phyloP scores from a whole-genome alignment of 2,797 vertebrate species.

The Sphaeramia orbicularis region DNA sequence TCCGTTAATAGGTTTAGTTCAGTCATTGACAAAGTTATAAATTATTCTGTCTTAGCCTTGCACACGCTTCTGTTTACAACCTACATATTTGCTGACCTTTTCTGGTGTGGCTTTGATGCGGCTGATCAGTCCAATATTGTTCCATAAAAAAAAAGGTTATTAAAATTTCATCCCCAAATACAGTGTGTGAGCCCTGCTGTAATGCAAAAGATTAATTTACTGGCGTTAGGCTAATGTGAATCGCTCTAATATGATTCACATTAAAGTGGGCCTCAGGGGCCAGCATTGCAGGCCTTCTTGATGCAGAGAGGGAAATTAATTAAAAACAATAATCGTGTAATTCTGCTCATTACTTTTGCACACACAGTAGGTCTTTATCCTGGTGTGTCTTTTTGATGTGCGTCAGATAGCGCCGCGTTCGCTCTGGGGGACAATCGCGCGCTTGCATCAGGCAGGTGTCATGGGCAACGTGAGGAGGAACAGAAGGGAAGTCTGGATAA shows the following conservation, averaged over 20 bases:
- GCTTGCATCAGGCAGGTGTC: slow-evolving; percentile 72
- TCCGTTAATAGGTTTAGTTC: slow-evolving; percentile 55
- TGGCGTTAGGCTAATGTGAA: slow-evolving; percentile 64
- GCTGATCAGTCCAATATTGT: slow-evolving; percentile 75
- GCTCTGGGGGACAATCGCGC: slow-evolving; percentile 36
- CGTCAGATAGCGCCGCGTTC: slow-evolving; percentile 54
- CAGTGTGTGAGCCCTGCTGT: slow-evolving; percentile 44
- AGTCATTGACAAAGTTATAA: slow-evolving; percentile 60
- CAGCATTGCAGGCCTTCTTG: slow-evolving; percentile 46
- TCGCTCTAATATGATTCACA: slow-evolving; percentile 67
- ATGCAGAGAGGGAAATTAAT: slow-evolving; percentile 74
- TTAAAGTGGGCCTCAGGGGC: slow-evolving; percentile 69
- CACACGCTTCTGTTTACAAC: slow-evolving; percentile 64
- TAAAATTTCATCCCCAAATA: slow-evolving; percentile 66
- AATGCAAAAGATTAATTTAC: slow-evolving; percentile 72
- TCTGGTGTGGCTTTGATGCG: slow-evolving; percentile 49
- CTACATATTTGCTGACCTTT: slow-evolving; percentile 71
- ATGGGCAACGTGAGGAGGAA: slow-evolving; percentile 49
- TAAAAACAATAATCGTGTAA: slow-evolving; percentile 77
- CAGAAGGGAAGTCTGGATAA: slow-evolving; percentile 66
- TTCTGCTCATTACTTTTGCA: slow-evolving; percentile 67
- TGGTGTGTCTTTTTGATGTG: slow-evolving; percentile 58
- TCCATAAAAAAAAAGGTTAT: slow-evolving; percentile 57
- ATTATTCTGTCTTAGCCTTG: slow-evolving; percentile 49
- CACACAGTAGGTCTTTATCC: slow-evolving; percentile 60